Evolutionary conservation across 2,888 invertebrate genomes (phyloP).

Genomic region (Lasius platythorax): DNA sequence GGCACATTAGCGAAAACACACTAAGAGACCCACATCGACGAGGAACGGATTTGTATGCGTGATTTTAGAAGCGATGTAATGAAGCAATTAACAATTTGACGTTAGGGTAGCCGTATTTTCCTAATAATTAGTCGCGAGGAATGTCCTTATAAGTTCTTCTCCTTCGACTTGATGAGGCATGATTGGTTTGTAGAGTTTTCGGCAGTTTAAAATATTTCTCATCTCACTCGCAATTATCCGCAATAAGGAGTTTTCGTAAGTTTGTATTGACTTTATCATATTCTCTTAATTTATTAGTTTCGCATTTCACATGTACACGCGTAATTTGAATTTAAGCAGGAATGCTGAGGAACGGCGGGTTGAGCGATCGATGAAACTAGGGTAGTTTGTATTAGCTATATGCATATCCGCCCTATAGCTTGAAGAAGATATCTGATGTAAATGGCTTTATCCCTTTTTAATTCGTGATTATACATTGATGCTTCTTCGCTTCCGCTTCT

Average conservation of each 20-base stretch:
- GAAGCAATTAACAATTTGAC: not conserved
- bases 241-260: not conserved
- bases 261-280: not conserved
- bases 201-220: slow-evolving; percentile 10
- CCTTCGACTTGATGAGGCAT: not conserved
- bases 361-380: slow-evolving; percentile 42
- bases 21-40: not conserved
- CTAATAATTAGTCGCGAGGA: not conserved
- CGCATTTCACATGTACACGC: not conserved
- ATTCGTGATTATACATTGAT: slow-evolving; percentile 10
- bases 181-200: not conserved
- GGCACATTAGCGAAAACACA: not conserved
- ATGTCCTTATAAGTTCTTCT: not conserved
- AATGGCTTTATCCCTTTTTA: not conserved
- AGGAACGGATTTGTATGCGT: not conserved
- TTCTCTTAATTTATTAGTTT: slow-evolving; percentile 29
- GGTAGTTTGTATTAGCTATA: slow-evolving; percentile 2
- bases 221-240: not conserved
- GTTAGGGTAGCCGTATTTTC: not conserved
- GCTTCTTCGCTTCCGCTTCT: not conserved
- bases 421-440: slow-evolving; percentile 5
- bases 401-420: not conserved
- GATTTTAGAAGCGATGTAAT: not conserved
- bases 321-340: slow-evolving; percentile 33
- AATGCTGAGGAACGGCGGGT: not conserved